Percentiles rank a stretch among this genome's conserved stretches.
These are phyloP conservation scores for Protophormia terraenovae DNA, from an alignment of 2,888 invertebrate species.

Conservation along the genomic window DNA sequence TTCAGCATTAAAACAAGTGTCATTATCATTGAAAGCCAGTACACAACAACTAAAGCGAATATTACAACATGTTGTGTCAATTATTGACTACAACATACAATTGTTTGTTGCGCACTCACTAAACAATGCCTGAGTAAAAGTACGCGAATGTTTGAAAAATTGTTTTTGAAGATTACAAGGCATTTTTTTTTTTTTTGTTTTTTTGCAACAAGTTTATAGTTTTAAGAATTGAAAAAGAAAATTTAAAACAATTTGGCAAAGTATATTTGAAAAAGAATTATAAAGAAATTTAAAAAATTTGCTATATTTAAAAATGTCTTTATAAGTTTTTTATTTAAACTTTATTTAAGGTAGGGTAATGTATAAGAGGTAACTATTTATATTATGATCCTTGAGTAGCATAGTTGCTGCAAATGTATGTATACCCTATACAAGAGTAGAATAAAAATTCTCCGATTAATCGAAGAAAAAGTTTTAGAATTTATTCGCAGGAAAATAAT, in stretches of 20 bases:
- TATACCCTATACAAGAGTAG: too few relatives aligned
- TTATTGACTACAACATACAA: constrained; percentile 4
- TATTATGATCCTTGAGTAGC: too few relatives aligned
- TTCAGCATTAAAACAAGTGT: constrained; percentile 40
- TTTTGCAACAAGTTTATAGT: neutral
- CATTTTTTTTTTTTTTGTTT: neutral
- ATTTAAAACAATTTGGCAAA: neutral
- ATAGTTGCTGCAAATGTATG: too few relatives aligned
- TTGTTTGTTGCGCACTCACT: neutral
- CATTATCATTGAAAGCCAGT: constrained; percentile 33
- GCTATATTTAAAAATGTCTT: neutral
- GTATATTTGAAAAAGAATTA: neutral
- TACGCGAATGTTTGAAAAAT: neutral
- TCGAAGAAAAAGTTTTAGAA: too few relatives aligned
- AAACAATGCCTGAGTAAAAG: neutral
- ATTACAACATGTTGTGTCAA: constrained; percentile 42
- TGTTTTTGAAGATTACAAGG: neutral
- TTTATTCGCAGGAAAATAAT: too few relatives aligned
- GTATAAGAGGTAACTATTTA: too few relatives aligned
- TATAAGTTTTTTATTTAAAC: too few relatives aligned
- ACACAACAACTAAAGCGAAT: neutral
- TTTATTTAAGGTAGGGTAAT: too few relatives aligned
- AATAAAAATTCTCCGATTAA: too few relatives aligned
- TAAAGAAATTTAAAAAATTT: neutral
- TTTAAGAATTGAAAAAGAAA: neutral